Evolutionary conservation across 1,140 invertebrate species (phyloP).

Genomic region (Zaprionus kolodkinae): DNA sequence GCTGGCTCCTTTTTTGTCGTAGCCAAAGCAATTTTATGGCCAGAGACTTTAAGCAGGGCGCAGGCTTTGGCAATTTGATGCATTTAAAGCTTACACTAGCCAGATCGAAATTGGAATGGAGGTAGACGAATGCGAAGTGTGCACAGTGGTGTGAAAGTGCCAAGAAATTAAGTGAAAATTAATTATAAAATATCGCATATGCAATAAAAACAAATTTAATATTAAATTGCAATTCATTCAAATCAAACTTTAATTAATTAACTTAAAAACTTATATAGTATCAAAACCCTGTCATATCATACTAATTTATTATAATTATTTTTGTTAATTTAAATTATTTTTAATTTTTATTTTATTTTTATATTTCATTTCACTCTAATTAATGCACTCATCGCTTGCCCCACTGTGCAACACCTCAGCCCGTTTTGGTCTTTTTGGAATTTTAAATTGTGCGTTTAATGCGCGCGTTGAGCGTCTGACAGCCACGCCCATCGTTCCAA

Average conservation of each 20-base stretch:
- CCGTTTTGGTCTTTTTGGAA: slow-evolving; percentile 63
- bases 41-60: slow-evolving; percentile 67
- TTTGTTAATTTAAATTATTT: slow-evolving; percentile 42
- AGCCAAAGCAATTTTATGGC: slow-evolving; percentile 74
- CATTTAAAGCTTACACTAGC: slow-evolving; percentile 70
- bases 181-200: background rate
- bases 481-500: slow-evolving; percentile 59
- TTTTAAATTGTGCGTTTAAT: slow-evolving; percentile 77
- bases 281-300: no score
- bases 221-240: background rate
- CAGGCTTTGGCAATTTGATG: slow-evolving; percentile 76
- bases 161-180: background rate
- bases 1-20: slow-evolving; percentile 71
- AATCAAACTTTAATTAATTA: no score
- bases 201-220: background rate
- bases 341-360: no score
- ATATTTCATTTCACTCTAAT: background rate
- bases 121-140: slow-evolving; percentile 2
- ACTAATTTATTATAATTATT: no score
- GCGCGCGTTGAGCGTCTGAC: slow-evolving; percentile 59
- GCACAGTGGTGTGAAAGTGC: slow-evolving; percentile 42
- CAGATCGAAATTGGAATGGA: slow-evolving; percentile 17
- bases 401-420: slow-evolving; percentile 27
- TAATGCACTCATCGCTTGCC: background rate
- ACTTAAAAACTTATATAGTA: no score